These are phyloP conservation scores for Ylistrum balloti DNA, from an alignment of 1,140 invertebrate genomes.

Conservation along the genomic window DNA sequence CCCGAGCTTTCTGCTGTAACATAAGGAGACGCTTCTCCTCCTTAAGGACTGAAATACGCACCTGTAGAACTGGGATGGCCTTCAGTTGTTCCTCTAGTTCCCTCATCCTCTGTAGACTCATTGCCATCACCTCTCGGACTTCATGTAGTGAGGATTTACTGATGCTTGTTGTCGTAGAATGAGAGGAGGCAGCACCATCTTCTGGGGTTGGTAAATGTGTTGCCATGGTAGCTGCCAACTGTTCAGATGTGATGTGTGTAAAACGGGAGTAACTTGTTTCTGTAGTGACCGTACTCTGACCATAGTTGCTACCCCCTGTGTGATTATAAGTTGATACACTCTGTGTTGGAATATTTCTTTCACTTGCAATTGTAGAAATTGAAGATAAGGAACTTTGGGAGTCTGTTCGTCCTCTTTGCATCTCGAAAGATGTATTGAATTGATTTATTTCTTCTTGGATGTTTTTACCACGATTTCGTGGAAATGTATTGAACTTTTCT, in stretches of 20 bases:
- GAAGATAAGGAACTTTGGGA: constrained; percentile 78
- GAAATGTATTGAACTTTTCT: constrained; percentile 71
- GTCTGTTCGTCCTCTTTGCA: constrained; percentile 66
- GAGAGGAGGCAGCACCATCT: constrained; percentile 62
- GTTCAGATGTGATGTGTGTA: constrained; percentile 73
- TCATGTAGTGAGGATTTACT: constrained; percentile 70
- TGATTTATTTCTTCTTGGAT: constrained; percentile 54
- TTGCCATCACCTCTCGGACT: constrained; percentile 88
- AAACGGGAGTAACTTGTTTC: constrained; percentile 62
- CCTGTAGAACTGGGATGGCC: constrained; percentile 91
- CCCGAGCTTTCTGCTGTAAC: constrained; percentile 84
- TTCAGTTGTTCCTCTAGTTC: constrained; percentile 93
- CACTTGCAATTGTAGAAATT: constrained; percentile 75
- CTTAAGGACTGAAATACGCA: constrained; percentile 87
- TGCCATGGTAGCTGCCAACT: constrained; percentile 76
- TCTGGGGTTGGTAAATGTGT: constrained; percentile 73
- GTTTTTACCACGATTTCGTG: constrained; percentile 53
- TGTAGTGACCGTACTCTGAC: constrained; percentile 49
- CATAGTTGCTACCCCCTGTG: background rate
- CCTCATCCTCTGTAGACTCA: constrained; percentile 89
- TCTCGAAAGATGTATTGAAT: constrained; percentile 65
- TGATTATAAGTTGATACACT: constrained; percentile 43
- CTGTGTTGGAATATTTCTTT: constrained; percentile 51
- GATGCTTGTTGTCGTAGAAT: constrained; percentile 70
- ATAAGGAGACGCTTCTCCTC: constrained; percentile 89